These are phyloP conservation scores for Musca vetustissima DNA, from an alignment of 1,140 invertebrate species.

Conservation along the genomic window DNA sequence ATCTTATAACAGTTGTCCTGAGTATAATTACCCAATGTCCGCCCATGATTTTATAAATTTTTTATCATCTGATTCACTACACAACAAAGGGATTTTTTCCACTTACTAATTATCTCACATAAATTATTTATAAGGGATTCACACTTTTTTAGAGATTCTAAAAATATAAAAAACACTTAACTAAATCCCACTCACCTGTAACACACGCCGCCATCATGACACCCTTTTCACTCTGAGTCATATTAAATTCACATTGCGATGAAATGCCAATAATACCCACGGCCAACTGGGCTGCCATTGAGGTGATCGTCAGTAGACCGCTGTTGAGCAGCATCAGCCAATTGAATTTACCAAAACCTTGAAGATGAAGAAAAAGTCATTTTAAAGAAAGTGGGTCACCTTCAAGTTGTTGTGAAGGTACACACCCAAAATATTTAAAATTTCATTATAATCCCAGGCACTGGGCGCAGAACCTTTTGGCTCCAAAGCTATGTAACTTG, in stretches of 20 bases:
- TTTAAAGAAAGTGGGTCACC: neutral
- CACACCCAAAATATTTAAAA: slow-evolving; percentile 9
- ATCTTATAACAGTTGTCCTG: no score
- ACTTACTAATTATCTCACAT: no score
- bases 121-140: no score
- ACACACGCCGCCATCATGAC: slow-evolving; percentile 56
- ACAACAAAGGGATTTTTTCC: no score
- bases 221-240: slow-evolving; percentile 48
- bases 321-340: slow-evolving; percentile 57
- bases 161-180: no score
- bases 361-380: neutral
- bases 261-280: slow-evolving; percentile 50
- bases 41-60: no score
- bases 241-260: slow-evolving; percentile 55
- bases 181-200: slow-evolving; percentile 38
- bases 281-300: slow-evolving; percentile 42
- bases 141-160: no score
- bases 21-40: no score
- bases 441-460: slow-evolving; percentile 7
- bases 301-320: slow-evolving; percentile 44
- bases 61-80: no score
- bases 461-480: neutral
- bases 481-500: no score
- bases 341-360: slow-evolving; percentile 62
- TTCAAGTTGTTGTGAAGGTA: neutral